Base-by-base conservation (phyloP, 2,797 vertebrate genomes). In the Pterois miles region DNA sequence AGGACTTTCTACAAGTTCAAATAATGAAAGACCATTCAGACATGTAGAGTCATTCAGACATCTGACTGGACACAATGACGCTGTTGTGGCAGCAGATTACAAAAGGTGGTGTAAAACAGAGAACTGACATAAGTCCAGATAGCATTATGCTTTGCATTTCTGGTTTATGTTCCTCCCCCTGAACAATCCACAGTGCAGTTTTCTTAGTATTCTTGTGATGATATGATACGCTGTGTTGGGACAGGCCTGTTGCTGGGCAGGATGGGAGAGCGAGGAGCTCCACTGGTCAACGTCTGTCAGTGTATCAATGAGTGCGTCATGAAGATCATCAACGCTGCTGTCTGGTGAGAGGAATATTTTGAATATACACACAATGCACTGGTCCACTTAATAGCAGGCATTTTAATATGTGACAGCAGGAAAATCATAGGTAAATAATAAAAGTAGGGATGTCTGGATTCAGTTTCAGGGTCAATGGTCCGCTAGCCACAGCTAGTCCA, bases 301-400 rank as follows among this genome's bases (percentile, higher is more conserved):
- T 97, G 97, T 8, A 95, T 97, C 84, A 98, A 97, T 0, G 97
- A 98, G 86, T 97, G 96, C 0, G 97, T 98, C 1, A 97, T 98
- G 97, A 97, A 97, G 88, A 97, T 97, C 43, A 97, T 98, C 83
- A 97, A 97, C 0, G 95, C 97, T 31, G 97, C 97, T 0, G 97
- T 97, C 8, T 97, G 97, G 97, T 98, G 93, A 96, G 81, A n/a
- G 5, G 20, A 52, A 27, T 7, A n/a, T 43, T 16, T 46, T 36
- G 13, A 34, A 33, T 9, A 8, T 31, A 53, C 34, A 23, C 25
- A 46, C 20, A 36, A 8, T 33, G 33, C 29, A 27, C 65, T 25
- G 22, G 10, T 54, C 14, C 34, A 8, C 16, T 13, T 25, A 22
- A 23, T 20, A n/a, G 25, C 25, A 48, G 38, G 43, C 23, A n/a